Conservation (phyloP, 1,140 invertebrate genomes). For the Galleria mellonella region DNA sequence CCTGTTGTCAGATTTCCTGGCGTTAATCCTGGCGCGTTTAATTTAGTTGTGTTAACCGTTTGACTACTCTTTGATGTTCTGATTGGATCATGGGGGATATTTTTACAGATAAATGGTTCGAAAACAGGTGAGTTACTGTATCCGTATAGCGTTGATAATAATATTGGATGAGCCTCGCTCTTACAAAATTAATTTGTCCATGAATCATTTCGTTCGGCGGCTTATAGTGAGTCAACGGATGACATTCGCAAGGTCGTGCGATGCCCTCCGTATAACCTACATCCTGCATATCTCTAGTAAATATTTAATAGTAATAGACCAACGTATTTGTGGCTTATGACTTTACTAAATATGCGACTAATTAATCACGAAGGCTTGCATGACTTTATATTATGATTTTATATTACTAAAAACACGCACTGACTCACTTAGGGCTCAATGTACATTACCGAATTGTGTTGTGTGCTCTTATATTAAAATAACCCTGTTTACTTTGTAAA, state of each 20-base stretch:
- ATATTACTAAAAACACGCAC: too few species aligned
- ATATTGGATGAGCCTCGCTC: not conserved
- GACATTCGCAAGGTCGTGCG: constrained; percentile 1
- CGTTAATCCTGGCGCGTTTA: constrained; percentile 45
- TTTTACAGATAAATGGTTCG: not conserved
- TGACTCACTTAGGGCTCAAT: too few species aligned
- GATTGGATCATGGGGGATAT: constrained; percentile 15
- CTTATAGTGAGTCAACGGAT: not conserved
- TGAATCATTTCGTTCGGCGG: not conserved
- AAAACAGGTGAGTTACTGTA: not conserved
- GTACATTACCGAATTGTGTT: too few species aligned
- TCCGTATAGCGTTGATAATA: not conserved
- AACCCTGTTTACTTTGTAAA: too few species aligned
- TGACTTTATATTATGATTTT: too few species aligned
- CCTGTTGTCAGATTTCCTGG: constrained; percentile 58
- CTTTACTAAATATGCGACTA: too few species aligned
- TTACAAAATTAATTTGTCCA: not conserved
- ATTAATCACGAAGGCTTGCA: too few species aligned
- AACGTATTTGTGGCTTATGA: too few species aligned
- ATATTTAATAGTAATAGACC: not conserved
- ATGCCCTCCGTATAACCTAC: not conserved
- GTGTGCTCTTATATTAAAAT: too few species aligned
- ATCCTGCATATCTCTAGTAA: not conserved
- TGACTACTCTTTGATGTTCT: constrained; percentile 37
- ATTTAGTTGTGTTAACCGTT: constrained; percentile 40